These are phyloP conservation scores for Sepiola atlantica DNA, from an alignment of 2,888 invertebrate genomes.

Conservation along the genomic window DNA sequence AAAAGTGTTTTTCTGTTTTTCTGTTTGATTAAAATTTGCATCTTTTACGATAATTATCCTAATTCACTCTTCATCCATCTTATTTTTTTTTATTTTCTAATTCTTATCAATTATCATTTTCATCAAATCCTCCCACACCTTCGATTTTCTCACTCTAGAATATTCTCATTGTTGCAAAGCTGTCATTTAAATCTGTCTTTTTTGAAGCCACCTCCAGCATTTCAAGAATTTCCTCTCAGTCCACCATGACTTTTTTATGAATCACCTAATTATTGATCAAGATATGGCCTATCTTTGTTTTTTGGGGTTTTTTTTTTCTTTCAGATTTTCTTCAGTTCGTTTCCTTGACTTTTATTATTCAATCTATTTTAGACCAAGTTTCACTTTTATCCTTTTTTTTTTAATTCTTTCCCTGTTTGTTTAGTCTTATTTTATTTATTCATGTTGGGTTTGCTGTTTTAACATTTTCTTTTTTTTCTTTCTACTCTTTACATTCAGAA, in stretches of 20 bases:
- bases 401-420: background rate
- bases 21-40: background rate
- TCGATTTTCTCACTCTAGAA: background rate
- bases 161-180: background rate
- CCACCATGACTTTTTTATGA: conserved; percentile 10
- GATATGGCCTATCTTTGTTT: background rate
- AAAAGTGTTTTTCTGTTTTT: background rate
- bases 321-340: background rate
- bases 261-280: background rate
- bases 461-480: background rate
- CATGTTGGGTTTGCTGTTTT: background rate
- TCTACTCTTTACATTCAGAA: background rate
- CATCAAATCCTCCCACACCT: background rate
- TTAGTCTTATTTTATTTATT: background rate
- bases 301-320: no score
- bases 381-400: background rate
- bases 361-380: background rate
- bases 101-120: background rate
- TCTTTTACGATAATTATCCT: background rate
- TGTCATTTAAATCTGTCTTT: background rate
- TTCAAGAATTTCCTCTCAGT: background rate
- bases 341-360: background rate
- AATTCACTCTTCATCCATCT: background rate
- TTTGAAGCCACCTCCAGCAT: background rate
- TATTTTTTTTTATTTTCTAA: background rate